A percentile compares a stretch with the other conserved stretches of the same genome.
These are phyloP conservation scores for Microctenopoma lineatum DNA, from an alignment of 2,797 vertebrate species.

Conservation along the genomic window DNA sequence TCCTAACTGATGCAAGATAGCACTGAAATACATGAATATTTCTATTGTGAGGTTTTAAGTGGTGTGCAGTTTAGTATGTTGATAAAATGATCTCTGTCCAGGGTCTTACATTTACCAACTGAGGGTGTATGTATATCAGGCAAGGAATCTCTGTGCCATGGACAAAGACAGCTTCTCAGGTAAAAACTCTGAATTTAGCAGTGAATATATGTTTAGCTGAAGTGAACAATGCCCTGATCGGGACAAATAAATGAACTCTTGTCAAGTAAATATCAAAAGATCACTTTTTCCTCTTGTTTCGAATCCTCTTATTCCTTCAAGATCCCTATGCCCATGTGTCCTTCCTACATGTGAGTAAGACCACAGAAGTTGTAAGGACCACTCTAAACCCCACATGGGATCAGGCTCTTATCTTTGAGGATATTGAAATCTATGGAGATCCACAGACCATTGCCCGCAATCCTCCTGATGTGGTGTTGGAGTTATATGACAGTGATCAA, in stretches of 20 bases:
- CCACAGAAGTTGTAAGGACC: conserved; percentile 90
- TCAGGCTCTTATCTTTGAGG: conserved; percentile 95
- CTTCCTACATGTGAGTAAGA: conserved; percentile 96
- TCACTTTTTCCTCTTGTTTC: neutral
- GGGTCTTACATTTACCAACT: conserved; percentile 90
- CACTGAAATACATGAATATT: conserved; percentile 9
- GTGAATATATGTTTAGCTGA: neutral
- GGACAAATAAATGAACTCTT: neutral
- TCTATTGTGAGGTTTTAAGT: conserved; percentile 17
- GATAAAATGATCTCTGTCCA: conserved; percentile 57
- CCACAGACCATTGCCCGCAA: conserved; percentile 85
- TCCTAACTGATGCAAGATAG: conserved; percentile 48
- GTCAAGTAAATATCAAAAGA: neutral
- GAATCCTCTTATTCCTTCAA: conserved; percentile 56
- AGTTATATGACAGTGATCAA: conserved; percentile 96
- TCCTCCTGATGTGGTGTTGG: conserved; percentile 90
- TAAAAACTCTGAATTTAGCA: conserved; percentile 64
- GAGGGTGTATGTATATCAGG: conserved; percentile 96
- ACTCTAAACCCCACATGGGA: conserved; percentile 97
- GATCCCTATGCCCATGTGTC: conserved; percentile 96
- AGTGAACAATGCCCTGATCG: neutral
- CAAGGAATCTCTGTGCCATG: conserved; percentile 91
- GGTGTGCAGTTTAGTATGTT: conserved; percentile 6
- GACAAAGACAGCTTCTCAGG: conserved; percentile 99
- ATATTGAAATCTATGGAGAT: conserved; percentile 94